Evolutionary conservation across 2,888 invertebrate species (phyloP).

Genomic region (Onthophagus sagittarius): DNA sequence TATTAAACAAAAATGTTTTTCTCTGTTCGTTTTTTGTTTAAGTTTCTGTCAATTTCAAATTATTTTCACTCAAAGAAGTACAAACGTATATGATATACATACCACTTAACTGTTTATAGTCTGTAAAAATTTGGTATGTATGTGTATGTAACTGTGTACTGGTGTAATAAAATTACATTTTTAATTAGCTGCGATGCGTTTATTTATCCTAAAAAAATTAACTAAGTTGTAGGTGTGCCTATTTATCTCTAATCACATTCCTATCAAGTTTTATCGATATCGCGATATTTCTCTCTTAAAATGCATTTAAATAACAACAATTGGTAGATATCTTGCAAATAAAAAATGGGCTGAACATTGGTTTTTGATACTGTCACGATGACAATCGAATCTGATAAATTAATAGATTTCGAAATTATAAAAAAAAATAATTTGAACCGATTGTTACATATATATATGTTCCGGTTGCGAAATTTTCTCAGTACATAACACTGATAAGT

Average conservation of each 20-base stretch:
- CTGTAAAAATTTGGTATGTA: neutral
- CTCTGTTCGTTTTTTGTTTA: neutral
- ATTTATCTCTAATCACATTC: no score
- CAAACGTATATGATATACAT: neutral
- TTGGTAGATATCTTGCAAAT: neutral
- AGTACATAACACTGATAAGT: neutral
- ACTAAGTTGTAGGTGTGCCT: neutral
- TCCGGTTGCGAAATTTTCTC: neutral
- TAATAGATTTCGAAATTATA: no score
- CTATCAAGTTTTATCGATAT: no score
- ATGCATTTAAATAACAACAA: neutral
- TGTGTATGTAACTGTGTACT: neutral
- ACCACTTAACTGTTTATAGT: neutral
- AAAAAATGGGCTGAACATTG: neutral
- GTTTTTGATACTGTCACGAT: no score
- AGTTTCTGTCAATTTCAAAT: neutral
- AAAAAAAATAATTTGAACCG: neutral
- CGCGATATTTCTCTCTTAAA: no score
- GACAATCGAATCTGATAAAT: no score
- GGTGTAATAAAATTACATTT: neutral
- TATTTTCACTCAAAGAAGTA: neutral
- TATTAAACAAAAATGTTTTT: neutral
- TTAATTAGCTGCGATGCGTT: neutral
- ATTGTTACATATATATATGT: neutral
- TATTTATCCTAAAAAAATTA: neutral